A percentile compares a stretch with the other conserved stretches of the same genome.
Evolutionary conservation across 1,140 invertebrate genomes (phyloP).

Genomic region (Calliphora vicina): DNA sequence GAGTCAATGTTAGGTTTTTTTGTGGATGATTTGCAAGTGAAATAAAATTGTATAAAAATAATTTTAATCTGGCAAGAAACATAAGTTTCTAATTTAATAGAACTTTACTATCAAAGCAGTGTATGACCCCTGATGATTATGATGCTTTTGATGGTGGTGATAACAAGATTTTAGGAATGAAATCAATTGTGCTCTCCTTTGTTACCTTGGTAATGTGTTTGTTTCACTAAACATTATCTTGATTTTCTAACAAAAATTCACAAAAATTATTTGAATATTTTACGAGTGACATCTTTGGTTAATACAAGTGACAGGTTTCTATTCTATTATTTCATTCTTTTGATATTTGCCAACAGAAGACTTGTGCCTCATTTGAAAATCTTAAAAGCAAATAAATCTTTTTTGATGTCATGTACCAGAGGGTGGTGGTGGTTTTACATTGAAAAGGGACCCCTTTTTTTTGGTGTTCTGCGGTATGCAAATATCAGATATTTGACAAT

Average conservation of each 20-base stretch:
- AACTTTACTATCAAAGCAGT: neutral
- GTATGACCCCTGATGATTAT: neutral
- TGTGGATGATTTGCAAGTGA: neutral
- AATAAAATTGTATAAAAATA: constrained; percentile 32
- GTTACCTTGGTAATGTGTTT: neutral
- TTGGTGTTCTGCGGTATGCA: constrained; percentile 18
- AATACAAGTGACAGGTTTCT: constrained; percentile 19
- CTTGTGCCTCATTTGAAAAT: neutral
- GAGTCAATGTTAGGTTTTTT: no score
- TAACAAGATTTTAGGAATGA: neutral
- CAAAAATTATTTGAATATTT: neutral
- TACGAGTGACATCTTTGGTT: constrained; percentile 22
- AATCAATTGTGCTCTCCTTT: neutral
- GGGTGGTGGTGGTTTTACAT: neutral
- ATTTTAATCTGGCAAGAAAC: constrained; percentile 61
- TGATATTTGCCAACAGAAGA: neutral
- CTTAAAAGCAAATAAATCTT: constrained; percentile 22
- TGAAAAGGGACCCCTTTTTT: constrained; percentile 6
- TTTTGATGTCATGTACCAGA: neutral
- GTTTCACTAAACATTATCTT: neutral
- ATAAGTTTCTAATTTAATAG: constrained; percentile 62
- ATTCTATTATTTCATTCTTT: neutral
- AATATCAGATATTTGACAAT: constrained; percentile 29
- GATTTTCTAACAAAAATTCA: neutral
- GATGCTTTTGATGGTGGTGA: neutral